phyloP scores from a whole-genome alignment of 2,888 invertebrate genomes.

The Smittia aterrima region DNA sequence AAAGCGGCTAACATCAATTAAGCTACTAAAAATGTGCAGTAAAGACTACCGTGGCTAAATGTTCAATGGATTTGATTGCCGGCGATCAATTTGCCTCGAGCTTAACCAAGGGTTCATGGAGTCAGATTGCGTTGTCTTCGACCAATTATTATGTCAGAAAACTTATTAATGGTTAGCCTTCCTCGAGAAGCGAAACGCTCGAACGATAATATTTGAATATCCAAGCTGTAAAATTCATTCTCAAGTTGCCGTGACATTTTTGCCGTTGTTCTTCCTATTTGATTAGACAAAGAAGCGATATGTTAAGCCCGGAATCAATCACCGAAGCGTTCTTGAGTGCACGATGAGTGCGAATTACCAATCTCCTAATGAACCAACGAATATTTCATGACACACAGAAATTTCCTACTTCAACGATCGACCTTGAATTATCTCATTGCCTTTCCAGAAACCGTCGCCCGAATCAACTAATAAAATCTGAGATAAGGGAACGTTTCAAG shows the following conservation, averaged over 20 bases:
- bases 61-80: conserved; percentile 4
- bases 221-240: not conserved
- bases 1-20: too few species aligned
- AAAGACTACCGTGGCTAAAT: not conserved
- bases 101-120: not conserved
- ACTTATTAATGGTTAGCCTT: not conserved
- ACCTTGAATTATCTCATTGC: too few species aligned
- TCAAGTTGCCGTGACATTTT: conserved; percentile 25
- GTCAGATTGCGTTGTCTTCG: conserved; percentile 1
- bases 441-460: too few species aligned
- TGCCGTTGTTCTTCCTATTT: conserved; percentile 19
- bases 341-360: too few species aligned
- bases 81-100: not conserved
- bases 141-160: conserved; percentile 20
- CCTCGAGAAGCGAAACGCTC: not conserved
- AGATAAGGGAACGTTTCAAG: too few species aligned
- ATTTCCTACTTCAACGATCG: too few species aligned
- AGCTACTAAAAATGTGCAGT: too few species aligned
- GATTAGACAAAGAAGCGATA: not conserved
- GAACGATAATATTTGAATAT: conserved; percentile 6
- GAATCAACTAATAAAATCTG: too few species aligned
- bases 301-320: too few species aligned
- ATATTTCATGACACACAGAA: too few species aligned
- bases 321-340: too few species aligned
- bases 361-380: too few species aligned